Evolutionary conservation across 2,113 vertebrate species (phyloP).

Genomic region (Heterotilapia buettikoferi): DNA sequence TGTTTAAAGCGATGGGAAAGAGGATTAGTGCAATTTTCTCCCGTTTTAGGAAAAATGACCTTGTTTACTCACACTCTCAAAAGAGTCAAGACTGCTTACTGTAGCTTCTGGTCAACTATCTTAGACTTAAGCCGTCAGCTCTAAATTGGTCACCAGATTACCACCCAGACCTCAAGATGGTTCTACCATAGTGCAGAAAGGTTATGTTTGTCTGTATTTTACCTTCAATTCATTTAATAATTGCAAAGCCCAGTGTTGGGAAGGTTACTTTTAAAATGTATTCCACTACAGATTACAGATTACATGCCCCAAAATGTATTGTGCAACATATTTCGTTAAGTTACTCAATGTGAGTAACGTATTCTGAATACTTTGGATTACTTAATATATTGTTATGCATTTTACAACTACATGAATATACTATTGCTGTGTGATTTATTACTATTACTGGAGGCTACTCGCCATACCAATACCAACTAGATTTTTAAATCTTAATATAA

Average conservation of each 20-base stretch:
- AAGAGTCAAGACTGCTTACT: background rate
- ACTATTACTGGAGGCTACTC: background rate
- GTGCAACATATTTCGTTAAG: background rate
- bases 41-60: slow-evolving; percentile 9
- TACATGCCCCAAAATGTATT: background rate
- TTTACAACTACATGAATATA: background rate
- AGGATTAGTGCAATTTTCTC: slow-evolving; percentile 21
- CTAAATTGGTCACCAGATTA: background rate
- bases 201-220: background rate
- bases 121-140: background rate
- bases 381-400: background rate
- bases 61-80: slow-evolving; percentile 6
- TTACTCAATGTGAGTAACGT: background rate
- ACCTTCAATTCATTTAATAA: background rate
- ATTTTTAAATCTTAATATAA: background rate
- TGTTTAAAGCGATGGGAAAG: slow-evolving; percentile 3
- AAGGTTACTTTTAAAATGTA: background rate
- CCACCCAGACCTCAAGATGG: background rate
- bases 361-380: background rate
- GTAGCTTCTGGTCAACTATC: background rate
- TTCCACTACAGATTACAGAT: background rate
- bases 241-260: background rate
- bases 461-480: background rate
- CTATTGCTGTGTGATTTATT: background rate
- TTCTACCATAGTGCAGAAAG: background rate